These are phyloP conservation scores for Vandiemenella viatica DNA, from an alignment of 2,888 invertebrate species.

Conservation along the genomic window DNA sequence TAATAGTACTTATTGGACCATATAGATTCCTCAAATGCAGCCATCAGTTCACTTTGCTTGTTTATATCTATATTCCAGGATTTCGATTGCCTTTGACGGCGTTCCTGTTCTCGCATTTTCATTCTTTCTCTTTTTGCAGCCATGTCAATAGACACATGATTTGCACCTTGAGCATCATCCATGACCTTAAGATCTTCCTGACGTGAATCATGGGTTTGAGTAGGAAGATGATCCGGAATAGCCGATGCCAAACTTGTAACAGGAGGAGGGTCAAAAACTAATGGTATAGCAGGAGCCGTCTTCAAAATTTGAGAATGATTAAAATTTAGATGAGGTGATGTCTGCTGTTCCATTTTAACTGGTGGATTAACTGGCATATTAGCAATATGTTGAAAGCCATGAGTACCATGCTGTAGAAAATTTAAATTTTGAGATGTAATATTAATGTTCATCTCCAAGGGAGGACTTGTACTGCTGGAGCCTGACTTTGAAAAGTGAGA, in stretches of 20 bases:
- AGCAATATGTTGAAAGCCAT: slow-evolving; percentile 10
- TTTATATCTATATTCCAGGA: slow-evolving; percentile 97
- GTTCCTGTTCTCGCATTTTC: slow-evolving; percentile 76
- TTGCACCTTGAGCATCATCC: slow-evolving; percentile 26
- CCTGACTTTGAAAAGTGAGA: slow-evolving; percentile 69
- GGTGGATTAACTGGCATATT: background rate
- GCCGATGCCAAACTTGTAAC: slow-evolving; percentile 24
- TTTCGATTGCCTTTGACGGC: slow-evolving; percentile 85
- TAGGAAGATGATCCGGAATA: slow-evolving; percentile 31
- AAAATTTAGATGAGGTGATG: slow-evolving; percentile 1
- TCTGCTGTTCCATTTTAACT: background rate
- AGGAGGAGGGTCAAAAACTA: slow-evolving; percentile 49
- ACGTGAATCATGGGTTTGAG: slow-evolving; percentile 25
- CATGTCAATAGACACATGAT: slow-evolving; percentile 27
- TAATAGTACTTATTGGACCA: slow-evolving; percentile 30
- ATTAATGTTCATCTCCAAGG: slow-evolving; percentile 11
- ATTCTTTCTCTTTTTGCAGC: slow-evolving; percentile 56
- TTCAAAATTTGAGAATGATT: slow-evolving; percentile 26
- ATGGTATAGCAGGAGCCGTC: slow-evolving; percentile 38
- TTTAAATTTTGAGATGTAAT: slow-evolving; percentile 26
- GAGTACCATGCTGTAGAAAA: slow-evolving; percentile 28
- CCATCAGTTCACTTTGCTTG: slow-evolving; percentile 97
- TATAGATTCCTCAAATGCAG: slow-evolving; percentile 89
- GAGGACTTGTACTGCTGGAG: slow-evolving; percentile 57
- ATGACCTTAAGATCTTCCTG: slow-evolving; percentile 26